Percentiles rank a stretch among this genome's conserved stretches.
Conservation (phyloP, 1,140 invertebrate species). For the Procambarus clarkii region DNA sequence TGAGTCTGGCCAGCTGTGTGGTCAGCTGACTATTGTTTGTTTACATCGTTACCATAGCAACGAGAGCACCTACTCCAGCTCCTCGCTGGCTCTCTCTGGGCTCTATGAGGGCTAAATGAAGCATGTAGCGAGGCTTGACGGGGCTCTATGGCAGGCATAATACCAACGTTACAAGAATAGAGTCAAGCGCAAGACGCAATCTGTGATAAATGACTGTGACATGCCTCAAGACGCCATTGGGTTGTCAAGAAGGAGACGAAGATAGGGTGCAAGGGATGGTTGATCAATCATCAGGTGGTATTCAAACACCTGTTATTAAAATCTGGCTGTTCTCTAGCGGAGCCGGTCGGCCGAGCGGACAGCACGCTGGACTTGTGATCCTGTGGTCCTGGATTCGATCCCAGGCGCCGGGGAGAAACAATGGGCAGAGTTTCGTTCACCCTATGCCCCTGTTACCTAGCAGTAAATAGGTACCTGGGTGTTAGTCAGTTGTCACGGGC, state of each 20-base stretch:
- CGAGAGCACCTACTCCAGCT: background rate
- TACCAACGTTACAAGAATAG: background rate
- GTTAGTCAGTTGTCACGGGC: too few species aligned
- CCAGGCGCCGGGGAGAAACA: too few species aligned
- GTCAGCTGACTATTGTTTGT: background rate
- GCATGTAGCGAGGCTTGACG: too few species aligned
- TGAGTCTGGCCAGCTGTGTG: background rate
- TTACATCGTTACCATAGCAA: background rate
- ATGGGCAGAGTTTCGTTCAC: too few species aligned
- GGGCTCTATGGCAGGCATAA: background rate
- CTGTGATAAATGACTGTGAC: background rate
- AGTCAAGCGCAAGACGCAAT: background rate
- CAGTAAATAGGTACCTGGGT: too few species aligned
- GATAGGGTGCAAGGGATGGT: background rate
- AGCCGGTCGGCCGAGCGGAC: too few species aligned
- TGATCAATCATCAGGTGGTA: conserved; percentile 2
- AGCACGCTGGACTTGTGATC: too few species aligned
- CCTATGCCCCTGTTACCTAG: too few species aligned
- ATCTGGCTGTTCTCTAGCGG: background rate
- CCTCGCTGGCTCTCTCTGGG: background rate
- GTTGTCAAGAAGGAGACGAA: background rate
- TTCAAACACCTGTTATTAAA: background rate
- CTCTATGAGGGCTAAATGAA: too few species aligned
- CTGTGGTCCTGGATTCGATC: too few species aligned
- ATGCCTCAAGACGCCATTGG: background rate